Evolutionary conservation across 53 echinoderm and acorn worm species (phyloP).

Genomic region (Luidia sarsii): DNA sequence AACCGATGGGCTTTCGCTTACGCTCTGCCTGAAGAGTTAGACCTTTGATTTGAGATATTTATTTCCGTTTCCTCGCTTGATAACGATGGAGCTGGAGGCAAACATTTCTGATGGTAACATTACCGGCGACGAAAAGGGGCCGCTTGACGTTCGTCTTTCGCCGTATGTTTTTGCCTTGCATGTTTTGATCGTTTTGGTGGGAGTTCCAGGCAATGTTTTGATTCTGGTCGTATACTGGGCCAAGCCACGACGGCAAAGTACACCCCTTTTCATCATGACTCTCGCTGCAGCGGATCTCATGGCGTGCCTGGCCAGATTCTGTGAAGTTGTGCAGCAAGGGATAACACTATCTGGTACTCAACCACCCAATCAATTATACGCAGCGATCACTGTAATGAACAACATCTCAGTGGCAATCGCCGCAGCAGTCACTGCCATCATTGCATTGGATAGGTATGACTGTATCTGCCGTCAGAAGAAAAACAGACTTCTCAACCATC

Average conservation of each 20-base stretch:
- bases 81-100: too few relatives aligned
- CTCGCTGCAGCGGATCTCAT: conserved; percentile 64
- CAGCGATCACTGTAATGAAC: not conserved
- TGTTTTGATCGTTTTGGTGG: conserved; percentile 36
- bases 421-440: not conserved
- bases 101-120: too few relatives aligned
- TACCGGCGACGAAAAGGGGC: not conserved
- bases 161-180: not conserved
- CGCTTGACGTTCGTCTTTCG: not conserved
- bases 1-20: too few relatives aligned
- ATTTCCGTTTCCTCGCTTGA: too few relatives aligned
- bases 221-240: conserved; percentile 42
- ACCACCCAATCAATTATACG: not conserved
- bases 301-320: conserved; percentile 36
- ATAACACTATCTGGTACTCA: not conserved
- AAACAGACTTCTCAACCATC: conserved; percentile 19
- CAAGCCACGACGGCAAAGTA: conserved; percentile 42
- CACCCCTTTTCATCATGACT: conserved; percentile 57
- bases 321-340: conserved; percentile 12
- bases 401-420: conserved; percentile 8
- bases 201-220: conserved; percentile 57
- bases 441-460: conserved; percentile 58
- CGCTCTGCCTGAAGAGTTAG: too few relatives aligned
- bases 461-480: conserved; percentile 39
- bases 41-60: too few relatives aligned